Percentiles rank a stretch among this genome's conserved stretches.
Evolutionary conservation across 2,888 invertebrate genomes (phyloP).

Genomic region (Tuberolachnus salignus): DNA sequence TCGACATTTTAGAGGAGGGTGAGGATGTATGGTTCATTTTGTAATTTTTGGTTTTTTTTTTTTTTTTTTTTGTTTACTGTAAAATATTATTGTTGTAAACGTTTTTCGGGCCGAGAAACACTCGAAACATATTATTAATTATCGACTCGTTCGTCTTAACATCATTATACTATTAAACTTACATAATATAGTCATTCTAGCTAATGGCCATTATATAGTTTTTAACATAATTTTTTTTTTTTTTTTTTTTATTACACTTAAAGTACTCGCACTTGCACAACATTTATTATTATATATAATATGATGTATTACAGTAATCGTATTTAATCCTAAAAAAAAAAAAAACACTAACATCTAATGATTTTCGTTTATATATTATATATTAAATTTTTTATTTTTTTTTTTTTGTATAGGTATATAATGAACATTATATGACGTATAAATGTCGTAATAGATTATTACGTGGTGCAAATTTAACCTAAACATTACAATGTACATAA

Average conservation of each 20-base stretch:
- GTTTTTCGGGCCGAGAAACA: constrained; percentile 14
- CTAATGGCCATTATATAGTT: constrained; percentile 19
- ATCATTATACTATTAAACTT: constrained; percentile 5
- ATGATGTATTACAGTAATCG: constrained; percentile 29
- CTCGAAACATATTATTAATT: not conserved
- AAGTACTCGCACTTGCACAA: constrained; percentile 52
- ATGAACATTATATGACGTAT: constrained; percentile 26
- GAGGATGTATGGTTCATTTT: constrained; percentile 5
- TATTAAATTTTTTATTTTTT: not conserved
- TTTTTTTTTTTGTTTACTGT: no score
- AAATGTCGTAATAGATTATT: constrained; percentile 39
- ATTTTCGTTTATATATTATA: constrained; percentile 41
- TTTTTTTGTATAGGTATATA: constrained; percentile 39
- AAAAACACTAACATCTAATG: constrained; percentile 53
- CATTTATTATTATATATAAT: constrained; percentile 22
- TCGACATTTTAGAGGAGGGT: no score
- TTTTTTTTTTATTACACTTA: constrained; percentile 33
- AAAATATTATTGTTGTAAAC: no score
- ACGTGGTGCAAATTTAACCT: constrained; percentile 52
- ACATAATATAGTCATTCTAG: constrained; percentile 15
- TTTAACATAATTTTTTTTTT: constrained; percentile 10
- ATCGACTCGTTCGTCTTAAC: constrained; percentile 7
- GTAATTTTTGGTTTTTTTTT: not conserved
- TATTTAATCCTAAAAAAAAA: not conserved
- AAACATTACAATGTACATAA: constrained; percentile 52